Evolutionary conservation across 2,113 vertebrate species (phyloP).

Genomic region (Petrocephalus microphthalmus): DNA sequence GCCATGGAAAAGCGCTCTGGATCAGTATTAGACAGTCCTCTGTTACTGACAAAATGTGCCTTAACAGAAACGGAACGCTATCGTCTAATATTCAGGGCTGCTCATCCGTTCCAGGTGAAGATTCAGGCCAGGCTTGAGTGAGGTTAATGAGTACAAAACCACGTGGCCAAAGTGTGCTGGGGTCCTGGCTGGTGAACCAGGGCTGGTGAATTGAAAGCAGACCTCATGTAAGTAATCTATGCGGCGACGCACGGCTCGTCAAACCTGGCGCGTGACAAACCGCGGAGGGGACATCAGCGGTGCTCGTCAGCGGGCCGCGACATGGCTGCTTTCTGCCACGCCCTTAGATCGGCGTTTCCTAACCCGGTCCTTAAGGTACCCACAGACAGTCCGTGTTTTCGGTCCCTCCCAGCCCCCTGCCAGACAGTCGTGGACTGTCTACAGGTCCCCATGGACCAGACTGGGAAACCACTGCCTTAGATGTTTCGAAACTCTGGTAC

Average conservation of each 20-base stretch:
- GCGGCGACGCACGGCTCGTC: not conserved
- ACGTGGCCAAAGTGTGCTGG: not conserved
- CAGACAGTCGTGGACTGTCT: not conserved
- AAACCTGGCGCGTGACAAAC: not conserved
- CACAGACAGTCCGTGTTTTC: not conserved
- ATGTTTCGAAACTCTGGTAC: not conserved
- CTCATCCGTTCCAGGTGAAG: not conserved
- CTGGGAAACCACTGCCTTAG: not conserved
- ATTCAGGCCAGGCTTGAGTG: not conserved
- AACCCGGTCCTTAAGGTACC: not conserved
- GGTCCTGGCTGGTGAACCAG: not conserved
- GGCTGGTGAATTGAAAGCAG: not conserved
- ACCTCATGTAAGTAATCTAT: not conserved
- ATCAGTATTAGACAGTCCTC: constrained; percentile 50
- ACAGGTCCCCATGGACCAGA: not conserved
- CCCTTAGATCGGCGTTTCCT: not conserved
- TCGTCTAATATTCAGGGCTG: not conserved
- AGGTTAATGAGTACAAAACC: constrained; percentile 13
- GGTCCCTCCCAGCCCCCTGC: not conserved
- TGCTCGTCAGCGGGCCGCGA: not conserved
- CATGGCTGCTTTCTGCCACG: not conserved
- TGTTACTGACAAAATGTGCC: constrained; percentile 37
- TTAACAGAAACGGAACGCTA: not conserved
- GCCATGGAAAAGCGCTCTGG: constrained; percentile 54
- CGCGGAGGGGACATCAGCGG: not conserved